Evolutionary conservation across 2,797 vertebrate species (phyloP), one percentile per base, ranked within the genome.

Genomic region (Sternotherus odoratus): DNA sequence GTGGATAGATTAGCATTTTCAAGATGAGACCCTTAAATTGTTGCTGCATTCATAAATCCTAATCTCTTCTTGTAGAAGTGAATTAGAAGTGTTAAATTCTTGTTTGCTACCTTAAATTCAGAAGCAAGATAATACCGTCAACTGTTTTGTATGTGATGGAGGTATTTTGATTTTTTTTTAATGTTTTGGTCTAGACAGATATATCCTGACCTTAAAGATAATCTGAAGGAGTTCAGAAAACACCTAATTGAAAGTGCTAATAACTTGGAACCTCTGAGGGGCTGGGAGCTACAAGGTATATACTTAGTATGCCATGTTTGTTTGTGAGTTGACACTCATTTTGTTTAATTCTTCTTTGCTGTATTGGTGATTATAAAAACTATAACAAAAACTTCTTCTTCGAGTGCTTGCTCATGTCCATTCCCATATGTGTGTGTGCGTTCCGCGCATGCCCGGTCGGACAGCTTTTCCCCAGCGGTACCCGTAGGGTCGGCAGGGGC

Each of bases 221-320:
- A 99, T 94, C 98, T 99, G 50, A 96, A 86, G 36, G 98, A 99
- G 77, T 98, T 99, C 94, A 99, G 97, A 90, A 99, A 98, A 92
- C 98, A 99, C 97, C 98, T 99, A 19, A 95, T 99, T 95, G 99
- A 99, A 94, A 99, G 99, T 91, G 98, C 96, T 53, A 98, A 99
- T 95, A 98, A 98, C 96, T 98, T 99, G 99, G 97, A 98, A 15
- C 99, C 99, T 30, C 97, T 99, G 88, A 99, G 99, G 98, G 99
- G 99, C 93, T 99, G 99, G 99, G 99, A 99, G 94, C 98, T 99
- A 87, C 99, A 99, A 98, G 99, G 99, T 99, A 98, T 36, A 92
- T 96, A n/a, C 53, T 56, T 75, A 7, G 15, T 48, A 2, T 3
- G 5, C 36, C 39, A 5, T 39, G 66, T 23, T 49, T 86, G 16